A percentile compares a stretch with the other conserved stretches of the same genome.
phyloP scores from a whole-genome alignment of 2,113 vertebrate species.

The Lampris megalopsis region DNA sequence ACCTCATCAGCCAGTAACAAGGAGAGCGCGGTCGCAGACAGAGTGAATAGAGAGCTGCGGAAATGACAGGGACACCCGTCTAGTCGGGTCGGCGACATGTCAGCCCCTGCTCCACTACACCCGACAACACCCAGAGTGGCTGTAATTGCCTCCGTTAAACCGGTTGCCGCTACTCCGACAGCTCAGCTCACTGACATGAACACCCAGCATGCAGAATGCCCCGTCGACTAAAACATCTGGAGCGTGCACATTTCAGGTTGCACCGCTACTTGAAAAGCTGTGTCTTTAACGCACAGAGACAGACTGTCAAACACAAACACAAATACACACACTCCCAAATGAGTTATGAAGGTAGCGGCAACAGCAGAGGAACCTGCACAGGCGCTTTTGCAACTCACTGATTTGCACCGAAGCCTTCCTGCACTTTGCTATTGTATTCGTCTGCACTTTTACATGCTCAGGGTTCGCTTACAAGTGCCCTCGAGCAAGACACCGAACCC shows the following conservation, averaged over 20 bases:
- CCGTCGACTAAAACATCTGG: neutral
- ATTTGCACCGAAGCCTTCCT: too few species aligned
- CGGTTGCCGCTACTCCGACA: neutral
- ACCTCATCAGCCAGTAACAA: too few species aligned
- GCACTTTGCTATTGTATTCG: too few species aligned
- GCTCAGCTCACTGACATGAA: neutral
- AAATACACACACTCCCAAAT: neutral
- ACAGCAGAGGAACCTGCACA: too few species aligned
- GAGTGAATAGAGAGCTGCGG: too few species aligned
- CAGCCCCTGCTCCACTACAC: neutral
- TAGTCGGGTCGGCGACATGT: neutral
- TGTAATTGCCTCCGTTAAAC: neutral
- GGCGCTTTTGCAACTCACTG: too few species aligned
- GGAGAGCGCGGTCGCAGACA: too few species aligned
- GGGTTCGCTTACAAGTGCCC: too few species aligned
- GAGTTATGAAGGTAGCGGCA: neutral
- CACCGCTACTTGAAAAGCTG: neutral
- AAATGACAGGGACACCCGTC: neutral
- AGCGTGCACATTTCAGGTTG: neutral
- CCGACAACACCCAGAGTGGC: neutral
- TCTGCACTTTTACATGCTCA: too few species aligned
- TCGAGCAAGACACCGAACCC: too few species aligned
- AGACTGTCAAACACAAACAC: neutral
- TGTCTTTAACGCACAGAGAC: neutral
- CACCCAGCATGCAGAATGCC: neutral